Evolutionary conservation across 64 coral and sea anemone genomes (phyloP).

Genomic region (Stichodactyla mertensii): DNA sequence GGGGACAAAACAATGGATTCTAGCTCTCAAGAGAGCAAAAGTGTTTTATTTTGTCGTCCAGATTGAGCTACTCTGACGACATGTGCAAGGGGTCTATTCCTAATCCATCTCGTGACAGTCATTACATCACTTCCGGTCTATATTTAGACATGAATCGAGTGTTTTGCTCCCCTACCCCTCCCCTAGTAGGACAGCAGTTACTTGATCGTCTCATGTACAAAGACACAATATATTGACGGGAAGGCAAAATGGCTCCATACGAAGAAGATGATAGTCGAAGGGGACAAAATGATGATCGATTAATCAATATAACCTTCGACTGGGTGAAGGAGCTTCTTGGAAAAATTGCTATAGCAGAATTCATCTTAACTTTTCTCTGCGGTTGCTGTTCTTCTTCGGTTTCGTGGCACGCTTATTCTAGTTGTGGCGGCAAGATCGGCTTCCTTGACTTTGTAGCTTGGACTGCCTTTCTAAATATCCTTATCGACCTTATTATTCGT

Average conservation of each 20-base stretch:
- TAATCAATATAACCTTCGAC: conserved; percentile 53
- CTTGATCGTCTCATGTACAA: too few species aligned
- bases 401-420: neutral
- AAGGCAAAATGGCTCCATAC: conserved; percentile 26
- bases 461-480: conserved; percentile 74
- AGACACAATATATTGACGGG: too few species aligned
- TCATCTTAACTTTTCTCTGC: conserved; percentile 60
- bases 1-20: too few species aligned
- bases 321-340: conserved; percentile 54
- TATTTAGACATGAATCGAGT: too few species aligned
- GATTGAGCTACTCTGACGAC: too few species aligned
- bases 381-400: conserved; percentile 27
- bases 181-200: neutral
- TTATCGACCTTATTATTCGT: conserved; percentile 71
- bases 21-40: too few species aligned
- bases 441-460: conserved; percentile 81
- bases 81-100: too few species aligned
- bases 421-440: conserved; percentile 14
- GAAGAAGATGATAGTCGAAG: neutral
- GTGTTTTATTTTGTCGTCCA: too few species aligned
- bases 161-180: neutral
- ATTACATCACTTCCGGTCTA: too few species aligned
- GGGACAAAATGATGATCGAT: neutral
- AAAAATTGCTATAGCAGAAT: conserved; percentile 43
- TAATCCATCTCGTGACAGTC: too few species aligned